Evolutionary conservation across 2,888 invertebrate species (phyloP).

Genomic region (Acanthosoma haemorrhoidale): DNA sequence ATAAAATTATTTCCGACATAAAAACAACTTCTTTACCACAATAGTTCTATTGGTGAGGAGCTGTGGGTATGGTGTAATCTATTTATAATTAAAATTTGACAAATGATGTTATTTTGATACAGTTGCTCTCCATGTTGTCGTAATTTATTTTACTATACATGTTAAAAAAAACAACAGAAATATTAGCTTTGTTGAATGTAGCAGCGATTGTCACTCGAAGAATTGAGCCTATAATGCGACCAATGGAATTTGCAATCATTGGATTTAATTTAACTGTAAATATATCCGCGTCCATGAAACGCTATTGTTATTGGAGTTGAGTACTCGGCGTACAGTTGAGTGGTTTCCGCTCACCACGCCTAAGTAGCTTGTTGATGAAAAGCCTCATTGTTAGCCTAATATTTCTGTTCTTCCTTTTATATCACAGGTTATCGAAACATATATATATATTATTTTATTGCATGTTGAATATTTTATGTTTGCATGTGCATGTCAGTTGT

Average conservation of each 20-base stretch:
- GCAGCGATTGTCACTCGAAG: too few species aligned
- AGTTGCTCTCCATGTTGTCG: constrained; percentile 27
- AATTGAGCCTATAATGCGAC: too few species aligned
- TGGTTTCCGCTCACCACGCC: too few species aligned
- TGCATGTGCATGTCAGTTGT: not conserved
- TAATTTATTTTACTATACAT: constrained; percentile 1
- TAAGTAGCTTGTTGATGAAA: not conserved
- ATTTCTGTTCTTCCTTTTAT: not conserved
- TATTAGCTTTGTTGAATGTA: constrained; percentile 4
- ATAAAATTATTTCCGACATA: too few species aligned
- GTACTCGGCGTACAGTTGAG: too few species aligned
- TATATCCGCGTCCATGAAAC: too few species aligned
- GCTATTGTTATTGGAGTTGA: too few species aligned
- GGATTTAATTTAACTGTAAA: too few species aligned
- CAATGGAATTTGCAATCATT: too few species aligned
- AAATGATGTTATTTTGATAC: constrained; percentile 11
- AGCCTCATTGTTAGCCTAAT: constrained; percentile 7
- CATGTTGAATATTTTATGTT: not conserved
- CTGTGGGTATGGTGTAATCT: constrained; percentile 18
- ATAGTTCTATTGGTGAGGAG: constrained; percentile 11
- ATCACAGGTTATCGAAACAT: not conserved
- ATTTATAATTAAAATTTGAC: not conserved
- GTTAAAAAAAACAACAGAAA: constrained; percentile 11
- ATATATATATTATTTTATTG: not conserved
- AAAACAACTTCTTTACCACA: too few species aligned